These are phyloP conservation scores for Petrocephalus schoutedeni DNA, from an alignment of 2,797 vertebrate species.

Conservation along the genomic window DNA sequence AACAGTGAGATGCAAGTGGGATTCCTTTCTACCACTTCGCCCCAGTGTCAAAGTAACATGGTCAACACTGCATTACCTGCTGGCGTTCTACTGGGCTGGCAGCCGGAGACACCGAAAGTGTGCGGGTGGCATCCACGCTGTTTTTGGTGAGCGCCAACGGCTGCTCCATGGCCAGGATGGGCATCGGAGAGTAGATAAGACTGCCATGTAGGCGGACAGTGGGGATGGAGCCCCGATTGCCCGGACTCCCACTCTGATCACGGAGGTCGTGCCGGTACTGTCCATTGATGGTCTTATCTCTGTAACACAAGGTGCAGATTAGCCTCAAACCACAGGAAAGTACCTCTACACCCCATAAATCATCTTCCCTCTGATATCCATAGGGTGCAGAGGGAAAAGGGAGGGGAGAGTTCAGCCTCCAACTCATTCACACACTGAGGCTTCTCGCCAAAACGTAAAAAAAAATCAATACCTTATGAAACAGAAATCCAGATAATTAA, in stretches of 20 bases:
- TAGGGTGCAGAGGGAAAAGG: not conserved
- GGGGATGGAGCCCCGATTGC: conserved; percentile 71
- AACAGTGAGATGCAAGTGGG: not conserved
- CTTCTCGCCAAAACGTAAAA: not conserved
- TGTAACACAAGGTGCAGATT: conserved; percentile 31
- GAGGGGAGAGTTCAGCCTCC: not conserved
- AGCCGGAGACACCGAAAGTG: conserved; percentile 34
- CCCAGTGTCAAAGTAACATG: not conserved
- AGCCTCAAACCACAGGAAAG: not conserved
- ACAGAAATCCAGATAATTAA: not conserved
- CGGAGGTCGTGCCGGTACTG: conserved; percentile 81
- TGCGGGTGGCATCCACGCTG: conserved; percentile 63
- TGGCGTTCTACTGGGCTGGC: conserved; percentile 72
- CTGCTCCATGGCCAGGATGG: conserved; percentile 80
- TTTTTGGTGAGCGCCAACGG: conserved; percentile 88
- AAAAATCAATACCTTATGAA: not conserved
- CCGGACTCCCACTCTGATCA: conserved; percentile 76
- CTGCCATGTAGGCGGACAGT: conserved; percentile 75
- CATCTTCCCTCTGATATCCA: not conserved
- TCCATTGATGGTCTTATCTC: conserved; percentile 75
- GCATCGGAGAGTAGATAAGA: conserved; percentile 73
- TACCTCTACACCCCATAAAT: not conserved
- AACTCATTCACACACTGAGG: not conserved
- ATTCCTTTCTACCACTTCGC: not conserved
- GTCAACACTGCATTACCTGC: conserved; percentile 65